Evolutionary conservation across 2,797 vertebrate species (phyloP).

Genomic region (Rhynchonycteris naso): DNA sequence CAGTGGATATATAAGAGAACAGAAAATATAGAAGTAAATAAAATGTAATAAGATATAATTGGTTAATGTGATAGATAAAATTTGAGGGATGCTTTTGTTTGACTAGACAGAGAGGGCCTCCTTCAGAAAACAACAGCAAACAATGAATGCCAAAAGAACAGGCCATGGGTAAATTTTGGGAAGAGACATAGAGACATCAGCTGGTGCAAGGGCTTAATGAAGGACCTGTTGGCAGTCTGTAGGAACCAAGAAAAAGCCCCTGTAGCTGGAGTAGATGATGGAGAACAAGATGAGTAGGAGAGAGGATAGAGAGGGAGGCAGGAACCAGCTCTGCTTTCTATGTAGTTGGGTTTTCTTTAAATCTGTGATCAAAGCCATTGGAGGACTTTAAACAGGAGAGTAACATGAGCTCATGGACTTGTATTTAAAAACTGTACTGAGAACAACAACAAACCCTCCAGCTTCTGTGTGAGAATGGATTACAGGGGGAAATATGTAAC

Average conservation of each 20-base stretch:
- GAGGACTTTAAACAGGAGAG: not conserved
- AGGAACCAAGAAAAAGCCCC: not conserved
- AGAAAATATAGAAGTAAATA: not conserved
- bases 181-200: not conserved
- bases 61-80: not conserved
- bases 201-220: not conserved
- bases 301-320: not conserved
- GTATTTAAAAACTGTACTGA: not conserved
- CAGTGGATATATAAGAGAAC: not conserved
- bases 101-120: not conserved
- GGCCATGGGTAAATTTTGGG: not conserved
- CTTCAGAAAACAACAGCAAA: not conserved
- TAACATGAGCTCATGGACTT: not conserved
- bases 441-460: not conserved
- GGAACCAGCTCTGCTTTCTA: not conserved
- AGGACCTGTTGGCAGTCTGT: fast-evolving
- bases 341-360: not conserved
- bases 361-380: not conserved
- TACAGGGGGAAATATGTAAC: not conserved
- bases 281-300: not conserved
- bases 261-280: not conserved
- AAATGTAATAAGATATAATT: not conserved
- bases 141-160: not conserved
- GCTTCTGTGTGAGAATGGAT: not conserved
- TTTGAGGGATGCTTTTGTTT: not conserved